These are phyloP conservation scores for Haliclona indistincta DNA, from an alignment of 37 sponge, comb jelly and placozoan species.

Conservation along the genomic window DNA sequence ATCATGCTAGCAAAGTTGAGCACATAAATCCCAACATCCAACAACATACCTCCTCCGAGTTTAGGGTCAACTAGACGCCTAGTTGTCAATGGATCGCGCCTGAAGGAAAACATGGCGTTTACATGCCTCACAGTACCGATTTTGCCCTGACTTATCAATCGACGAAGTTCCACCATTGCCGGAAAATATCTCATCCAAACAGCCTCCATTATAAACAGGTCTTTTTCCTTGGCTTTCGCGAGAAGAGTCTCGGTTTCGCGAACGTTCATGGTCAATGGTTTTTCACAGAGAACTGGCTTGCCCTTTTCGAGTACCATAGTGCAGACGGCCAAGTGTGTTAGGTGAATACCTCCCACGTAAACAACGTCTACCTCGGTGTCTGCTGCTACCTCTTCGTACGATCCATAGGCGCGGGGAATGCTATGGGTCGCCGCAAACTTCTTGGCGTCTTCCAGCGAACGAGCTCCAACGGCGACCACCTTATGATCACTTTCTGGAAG, in stretches of 20 bases:
- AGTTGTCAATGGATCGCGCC: background rate
- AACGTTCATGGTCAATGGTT: conserved; percentile 56
- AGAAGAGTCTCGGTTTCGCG: conserved; percentile 42
- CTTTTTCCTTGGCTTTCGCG: conserved; percentile 46
- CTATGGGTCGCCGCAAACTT: conserved; percentile 66
- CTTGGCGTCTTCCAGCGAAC: conserved; percentile 53
- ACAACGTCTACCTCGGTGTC: conserved; percentile 69
- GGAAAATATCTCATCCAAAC: conserved; percentile 58
- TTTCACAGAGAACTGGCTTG: conserved; percentile 83
- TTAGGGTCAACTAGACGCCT: conserved; percentile 37
- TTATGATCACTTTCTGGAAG: conserved; percentile 70
- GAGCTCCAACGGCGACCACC: conserved; percentile 75
- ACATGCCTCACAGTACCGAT: conserved; percentile 75
- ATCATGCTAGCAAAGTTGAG: conserved; percentile 67
- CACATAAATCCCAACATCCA: conserved; percentile 81
- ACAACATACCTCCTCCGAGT: conserved; percentile 65
- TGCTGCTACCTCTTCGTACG: conserved; percentile 65
- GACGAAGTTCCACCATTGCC: conserved; percentile 49
- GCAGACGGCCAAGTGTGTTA: conserved; percentile 37
- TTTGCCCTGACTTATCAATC: conserved; percentile 39
- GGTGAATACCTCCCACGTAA: conserved; percentile 69
- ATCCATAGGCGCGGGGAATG: conserved; percentile 72
- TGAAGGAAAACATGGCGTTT: conserved; percentile 56
- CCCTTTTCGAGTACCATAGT: conserved; percentile 37
- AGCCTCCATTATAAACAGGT: conserved; percentile 82